Conservation (phyloP, 2,113 vertebrate genomes). For the Grammomys dolichurus region DNA sequence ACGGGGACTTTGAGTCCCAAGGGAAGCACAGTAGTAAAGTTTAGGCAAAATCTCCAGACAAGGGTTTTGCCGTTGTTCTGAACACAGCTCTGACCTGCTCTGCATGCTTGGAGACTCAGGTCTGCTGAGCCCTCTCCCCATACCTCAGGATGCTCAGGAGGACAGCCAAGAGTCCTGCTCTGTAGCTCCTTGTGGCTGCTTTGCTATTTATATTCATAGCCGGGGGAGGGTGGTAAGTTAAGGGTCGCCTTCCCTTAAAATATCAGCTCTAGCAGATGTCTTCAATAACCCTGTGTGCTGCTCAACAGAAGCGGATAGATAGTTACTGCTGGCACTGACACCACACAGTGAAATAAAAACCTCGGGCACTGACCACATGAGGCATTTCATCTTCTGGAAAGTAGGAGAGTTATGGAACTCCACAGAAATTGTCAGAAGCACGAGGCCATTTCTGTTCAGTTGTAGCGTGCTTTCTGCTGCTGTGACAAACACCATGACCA, state of each 20-base stretch:
- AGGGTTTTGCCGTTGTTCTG: neutral
- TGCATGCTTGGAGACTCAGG: neutral
- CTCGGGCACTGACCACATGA: neutral
- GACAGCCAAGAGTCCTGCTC: neutral
- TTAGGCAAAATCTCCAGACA: neutral
- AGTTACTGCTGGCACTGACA: slow-evolving; percentile 44
- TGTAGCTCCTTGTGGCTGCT: neutral
- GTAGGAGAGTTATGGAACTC: neutral
- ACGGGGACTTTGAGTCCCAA: neutral
- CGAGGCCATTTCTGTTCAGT: neutral
- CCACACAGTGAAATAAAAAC: slow-evolving; percentile 55
- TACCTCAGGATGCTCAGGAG: slow-evolving; percentile 12
- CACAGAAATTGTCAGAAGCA: slow-evolving; percentile 26
- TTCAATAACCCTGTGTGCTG: slow-evolving; percentile 52
- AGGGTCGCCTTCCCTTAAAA: slow-evolving; percentile 67
- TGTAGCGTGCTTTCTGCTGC: neutral
- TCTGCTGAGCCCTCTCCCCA: slow-evolving; percentile 41
- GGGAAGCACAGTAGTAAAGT: neutral
- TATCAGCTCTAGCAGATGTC: slow-evolving; percentile 60
- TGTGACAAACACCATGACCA: neutral
- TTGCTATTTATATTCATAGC: slow-evolving; percentile 56
- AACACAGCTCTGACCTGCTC: neutral
- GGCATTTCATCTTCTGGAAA: slow-evolving; percentile 58
- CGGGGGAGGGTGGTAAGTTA: neutral
- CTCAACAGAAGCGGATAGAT: slow-evolving; percentile 64